Conservation (phyloP, 1,140 invertebrate genomes). For the Macrocentrus cingulum region DNA sequence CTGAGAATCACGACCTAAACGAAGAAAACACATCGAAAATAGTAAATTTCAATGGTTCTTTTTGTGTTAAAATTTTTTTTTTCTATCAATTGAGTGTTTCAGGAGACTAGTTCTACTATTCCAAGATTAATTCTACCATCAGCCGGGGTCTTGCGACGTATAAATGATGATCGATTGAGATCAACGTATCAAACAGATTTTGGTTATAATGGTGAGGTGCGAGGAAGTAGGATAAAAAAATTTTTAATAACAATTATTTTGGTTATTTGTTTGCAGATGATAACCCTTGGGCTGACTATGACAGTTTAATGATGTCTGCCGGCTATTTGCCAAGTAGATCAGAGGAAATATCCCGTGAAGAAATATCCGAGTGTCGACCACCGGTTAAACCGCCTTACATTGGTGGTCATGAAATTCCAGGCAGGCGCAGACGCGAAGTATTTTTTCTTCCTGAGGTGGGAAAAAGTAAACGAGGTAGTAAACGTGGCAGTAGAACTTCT, state of each 20-base stretch:
- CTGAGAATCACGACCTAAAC: constrained; percentile 1
- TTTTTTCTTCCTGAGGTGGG: not conserved
- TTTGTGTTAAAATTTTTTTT: too few species aligned
- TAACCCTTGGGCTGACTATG: constrained; percentile 61
- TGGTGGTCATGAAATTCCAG: constrained; percentile 8
- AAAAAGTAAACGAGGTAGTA: not conserved
- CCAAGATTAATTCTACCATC: constrained; percentile 58
- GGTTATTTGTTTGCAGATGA: constrained; percentile 32
- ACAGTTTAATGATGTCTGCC: constrained; percentile 49
- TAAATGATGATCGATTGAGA: constrained; percentile 61
- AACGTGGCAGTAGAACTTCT: not conserved
- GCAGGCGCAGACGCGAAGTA: not conserved
- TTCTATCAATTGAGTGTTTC: not conserved
- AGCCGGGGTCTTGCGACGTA: constrained; percentile 58
- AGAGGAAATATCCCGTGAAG: constrained; percentile 44
- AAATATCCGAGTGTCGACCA: constrained; percentile 57
- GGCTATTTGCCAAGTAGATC: not conserved
- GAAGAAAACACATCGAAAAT: constrained; percentile 50
- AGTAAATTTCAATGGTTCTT: too few species aligned
- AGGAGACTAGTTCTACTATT: constrained; percentile 39
- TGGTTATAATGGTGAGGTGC: constrained; percentile 55
- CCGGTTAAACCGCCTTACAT: constrained; percentile 54
- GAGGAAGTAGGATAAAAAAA: not conserved
- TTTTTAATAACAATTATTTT: not conserved
- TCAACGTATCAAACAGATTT: constrained; percentile 65